Evolutionary conservation across 2,113 vertebrate genomes (phyloP), one percentile per base, ranked within the genome.

Genomic region (Cynocephalus volans): DNA sequence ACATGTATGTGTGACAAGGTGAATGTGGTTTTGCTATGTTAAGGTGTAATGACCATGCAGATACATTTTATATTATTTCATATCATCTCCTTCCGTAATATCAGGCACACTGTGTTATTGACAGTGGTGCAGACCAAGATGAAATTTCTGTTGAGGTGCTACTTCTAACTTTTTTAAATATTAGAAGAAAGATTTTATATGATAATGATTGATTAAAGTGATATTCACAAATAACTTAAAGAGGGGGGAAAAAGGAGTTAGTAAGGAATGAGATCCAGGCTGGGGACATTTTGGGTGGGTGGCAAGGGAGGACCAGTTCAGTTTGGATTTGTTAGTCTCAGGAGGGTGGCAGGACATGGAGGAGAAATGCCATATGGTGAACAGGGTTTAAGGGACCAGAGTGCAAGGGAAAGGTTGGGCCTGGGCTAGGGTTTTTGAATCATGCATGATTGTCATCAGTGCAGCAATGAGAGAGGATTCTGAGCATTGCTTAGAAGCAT

Each of bases 11-110:
- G 1, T n/a, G 60, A 36, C 6, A 58, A 84, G 52, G n/a, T 33
- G 28, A 89, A 60, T 41, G 10, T 56, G 6, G 6, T 36, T 93
- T 73, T 81, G n/a, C 80, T 86, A 24, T 72, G 52, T 45, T 65
- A 21, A 64, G 45, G 21, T 33, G 2, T 36, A n/a, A 11, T 56
- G 60, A 6, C 26, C 65, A 75, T 84, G 19, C 52, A 84, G 56
- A 19, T 60, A 62, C 9, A 24, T 65, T 85, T 72, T 58, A 50
- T 70, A 45, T 72, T 45, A 67, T 77, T 36, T 91, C 18, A 10
- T 82, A 41, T 85, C 65, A 58, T 73, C 19, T 86, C 26, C 54
- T 64, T 84, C 62, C 58, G 69, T 69, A 52, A 88, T 96, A 88
- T 92, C 33, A 88, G 11, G 28, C 10, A 92, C 89, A 77, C n/a